Conservation (phyloP, 2,113 vertebrate genomes). For the Tachycineta bicolor region DNA sequence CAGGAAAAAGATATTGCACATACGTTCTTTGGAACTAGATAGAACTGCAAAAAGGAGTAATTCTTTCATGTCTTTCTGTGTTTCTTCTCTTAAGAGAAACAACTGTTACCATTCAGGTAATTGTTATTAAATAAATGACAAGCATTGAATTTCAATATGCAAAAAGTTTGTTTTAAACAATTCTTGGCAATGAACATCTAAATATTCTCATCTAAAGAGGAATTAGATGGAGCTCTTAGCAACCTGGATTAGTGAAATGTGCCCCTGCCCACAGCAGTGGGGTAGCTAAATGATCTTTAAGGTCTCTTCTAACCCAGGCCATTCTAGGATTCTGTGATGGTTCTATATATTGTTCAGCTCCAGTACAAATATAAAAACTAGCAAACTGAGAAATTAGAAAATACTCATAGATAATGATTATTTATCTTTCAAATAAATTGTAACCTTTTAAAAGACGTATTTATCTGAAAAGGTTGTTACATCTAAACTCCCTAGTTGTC, state of each 20-base stretch:
- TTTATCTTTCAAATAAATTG: neutral
- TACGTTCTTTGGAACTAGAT: neutral
- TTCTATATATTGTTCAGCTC: neutral
- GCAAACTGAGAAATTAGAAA: neutral
- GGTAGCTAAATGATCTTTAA: neutral
- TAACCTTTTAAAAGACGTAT: neutral
- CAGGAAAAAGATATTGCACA: neutral
- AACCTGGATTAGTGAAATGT: neutral
- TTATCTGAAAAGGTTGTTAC: neutral
- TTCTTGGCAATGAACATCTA: neutral
- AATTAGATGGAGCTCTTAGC: neutral
- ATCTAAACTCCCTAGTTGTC: neutral
- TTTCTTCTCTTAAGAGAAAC: neutral
- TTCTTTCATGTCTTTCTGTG: accelerated
- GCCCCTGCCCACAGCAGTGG: neutral
- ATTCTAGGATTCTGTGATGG: neutral
- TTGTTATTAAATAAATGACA: neutral
- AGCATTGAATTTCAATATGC: neutral
- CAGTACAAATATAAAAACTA: neutral
- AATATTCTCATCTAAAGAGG: neutral
- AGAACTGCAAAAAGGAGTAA: neutral
- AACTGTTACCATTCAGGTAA: neutral
- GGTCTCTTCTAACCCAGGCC: neutral
- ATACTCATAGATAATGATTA: neutral
- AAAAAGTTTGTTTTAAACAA: neutral